Evolutionary conservation across 2,888 invertebrate species (phyloP).

Genomic region (Atethmia centrago): DNA sequence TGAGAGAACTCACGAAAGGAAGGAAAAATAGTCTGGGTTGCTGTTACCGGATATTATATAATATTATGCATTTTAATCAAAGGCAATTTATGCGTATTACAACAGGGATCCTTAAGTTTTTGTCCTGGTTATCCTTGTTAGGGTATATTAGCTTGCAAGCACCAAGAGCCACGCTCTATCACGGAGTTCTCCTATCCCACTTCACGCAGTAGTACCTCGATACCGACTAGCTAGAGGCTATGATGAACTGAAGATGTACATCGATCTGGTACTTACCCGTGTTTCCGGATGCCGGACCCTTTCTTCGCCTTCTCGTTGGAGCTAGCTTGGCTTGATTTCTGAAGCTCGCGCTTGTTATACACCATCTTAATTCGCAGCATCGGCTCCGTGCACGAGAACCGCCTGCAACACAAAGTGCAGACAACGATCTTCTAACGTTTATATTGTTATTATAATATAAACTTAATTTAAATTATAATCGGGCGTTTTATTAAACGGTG

Average conservation of each 20-base stretch:
- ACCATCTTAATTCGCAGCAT: constrained; percentile 90
- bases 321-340: constrained; percentile 34
- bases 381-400: constrained; percentile 90
- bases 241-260: not conserved
- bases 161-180: not conserved
- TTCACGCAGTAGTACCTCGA: not conserved
- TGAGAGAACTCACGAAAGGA: too few species aligned
- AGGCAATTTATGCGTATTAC: not conserved
- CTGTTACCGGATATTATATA: not conserved
- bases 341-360: constrained; percentile 83
- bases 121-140: too few species aligned
- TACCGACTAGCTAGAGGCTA: not conserved
- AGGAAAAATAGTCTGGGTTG: too few species aligned
- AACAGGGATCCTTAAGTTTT: not conserved
- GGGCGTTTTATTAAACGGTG: not conserved
- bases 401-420: constrained; percentile 69
- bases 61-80: not conserved
- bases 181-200: not conserved
- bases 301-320: constrained; percentile 22
- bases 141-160: too few species aligned
- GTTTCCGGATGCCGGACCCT: constrained; percentile 67
- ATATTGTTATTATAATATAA: too few species aligned
- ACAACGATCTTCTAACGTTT: not conserved
- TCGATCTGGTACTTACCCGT: constrained; percentile 67
- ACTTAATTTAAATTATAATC: too few species aligned